These are phyloP conservation scores for Metridium senile DNA, from an alignment of 92 coral and sea anemone genomes.

Conservation along the genomic window DNA sequence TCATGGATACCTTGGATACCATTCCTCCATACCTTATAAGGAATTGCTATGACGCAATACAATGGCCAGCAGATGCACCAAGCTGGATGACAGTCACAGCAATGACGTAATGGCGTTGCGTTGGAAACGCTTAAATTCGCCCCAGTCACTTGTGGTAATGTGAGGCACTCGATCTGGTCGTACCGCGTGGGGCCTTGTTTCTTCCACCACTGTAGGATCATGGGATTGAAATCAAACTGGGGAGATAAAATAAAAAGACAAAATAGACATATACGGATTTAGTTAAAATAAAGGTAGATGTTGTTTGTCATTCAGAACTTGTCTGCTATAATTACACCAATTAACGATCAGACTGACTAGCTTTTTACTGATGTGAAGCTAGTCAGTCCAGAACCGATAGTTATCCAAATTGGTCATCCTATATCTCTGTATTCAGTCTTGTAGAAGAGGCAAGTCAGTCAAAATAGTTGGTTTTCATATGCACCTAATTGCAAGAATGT, in stretches of 20 bases:
- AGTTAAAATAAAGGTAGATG: too few relatives aligned
- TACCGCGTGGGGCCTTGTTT: constrained; percentile 84
- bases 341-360: too few relatives aligned
- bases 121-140: constrained; percentile 76
- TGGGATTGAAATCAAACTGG: constrained; percentile 83
- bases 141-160: constrained; percentile 74
- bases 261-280: neutral
- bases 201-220: constrained; percentile 88
- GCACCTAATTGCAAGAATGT: too few relatives aligned
- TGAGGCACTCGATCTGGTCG: constrained; percentile 82
- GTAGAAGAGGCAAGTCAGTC: too few relatives aligned
- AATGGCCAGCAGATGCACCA: constrained; percentile 94
- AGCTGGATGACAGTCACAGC: constrained; percentile 81
- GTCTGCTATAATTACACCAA: too few relatives aligned
- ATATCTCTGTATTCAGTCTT: too few relatives aligned
- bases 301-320: too few relatives aligned
- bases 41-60: constrained; percentile 76
- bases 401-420: too few relatives aligned
- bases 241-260: neutral
- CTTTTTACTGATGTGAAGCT: too few relatives aligned
- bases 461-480: too few relatives aligned
- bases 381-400: too few relatives aligned
- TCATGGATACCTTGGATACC: constrained; percentile 59
- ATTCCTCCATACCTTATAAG: constrained; percentile 87
- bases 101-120: constrained; percentile 67